These are phyloP conservation scores for Ageneiosus marmoratus DNA, from an alignment of 2,113 vertebrate species.

Conservation along the genomic window DNA sequence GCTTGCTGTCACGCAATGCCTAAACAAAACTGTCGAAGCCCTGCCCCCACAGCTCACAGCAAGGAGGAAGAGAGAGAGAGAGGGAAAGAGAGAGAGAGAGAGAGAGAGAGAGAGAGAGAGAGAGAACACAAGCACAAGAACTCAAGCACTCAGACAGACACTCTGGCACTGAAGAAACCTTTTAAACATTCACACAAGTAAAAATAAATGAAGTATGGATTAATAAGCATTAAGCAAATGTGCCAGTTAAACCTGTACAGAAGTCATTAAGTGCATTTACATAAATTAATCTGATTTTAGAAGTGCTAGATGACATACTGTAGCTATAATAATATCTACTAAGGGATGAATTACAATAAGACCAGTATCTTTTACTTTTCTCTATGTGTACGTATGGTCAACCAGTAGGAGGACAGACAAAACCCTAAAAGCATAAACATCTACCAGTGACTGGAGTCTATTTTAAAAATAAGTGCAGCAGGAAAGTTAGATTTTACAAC, in stretches of 20 bases:
- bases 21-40: constrained; percentile 16
- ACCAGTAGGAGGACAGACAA: not conserved
- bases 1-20: constrained; percentile 57
- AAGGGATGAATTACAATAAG: not conserved
- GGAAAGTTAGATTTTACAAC: not conserved
- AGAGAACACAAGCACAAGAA: not conserved
- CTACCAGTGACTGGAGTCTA: not conserved
- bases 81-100: too few relatives aligned
- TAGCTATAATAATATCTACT: not conserved
- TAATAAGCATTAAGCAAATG: not conserved
- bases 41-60: not conserved
- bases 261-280: not conserved
- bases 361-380: not conserved
- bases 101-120: too few relatives aligned
- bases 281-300: not conserved
- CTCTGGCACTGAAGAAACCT: not conserved
- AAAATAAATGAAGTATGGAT: not conserved
- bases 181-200: not conserved
- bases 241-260: not conserved
- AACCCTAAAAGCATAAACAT: not conserved
- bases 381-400: not conserved
- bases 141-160: constrained; percentile 13
- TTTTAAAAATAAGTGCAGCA: not conserved
- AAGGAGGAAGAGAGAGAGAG: constrained; percentile 10
- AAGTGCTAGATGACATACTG: not conserved